These are phyloP conservation scores for Mobula birostris DNA, from an alignment of 2,113 vertebrate genomes.

Conservation along the genomic window DNA sequence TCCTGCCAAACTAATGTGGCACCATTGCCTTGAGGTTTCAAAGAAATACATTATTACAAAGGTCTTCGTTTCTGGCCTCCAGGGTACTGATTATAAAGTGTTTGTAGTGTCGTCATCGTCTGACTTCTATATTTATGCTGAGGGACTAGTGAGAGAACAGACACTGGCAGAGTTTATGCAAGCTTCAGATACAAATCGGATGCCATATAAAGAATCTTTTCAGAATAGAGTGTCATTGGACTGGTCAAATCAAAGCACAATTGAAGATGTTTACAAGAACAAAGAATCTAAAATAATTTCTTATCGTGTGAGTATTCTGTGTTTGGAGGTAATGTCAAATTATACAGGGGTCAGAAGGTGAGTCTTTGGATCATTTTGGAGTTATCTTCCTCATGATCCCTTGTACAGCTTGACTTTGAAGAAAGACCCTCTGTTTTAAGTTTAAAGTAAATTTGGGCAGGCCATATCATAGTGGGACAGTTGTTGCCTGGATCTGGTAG, in stretches of 20 bases:
- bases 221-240: not conserved
- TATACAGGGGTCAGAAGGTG: not conserved
- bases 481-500: not conserved
- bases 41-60: not conserved
- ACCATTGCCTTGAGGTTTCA: conserved; percentile 9
- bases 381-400: not conserved
- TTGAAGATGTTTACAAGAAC: not conserved
- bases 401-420: not conserved
- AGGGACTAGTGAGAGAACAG: conserved; percentile 1
- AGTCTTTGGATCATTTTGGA: not conserved
- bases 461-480: not conserved
- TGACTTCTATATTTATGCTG: conserved; percentile 2
- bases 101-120: conserved; percentile 32
- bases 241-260: not conserved
- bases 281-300: conserved; percentile 26
- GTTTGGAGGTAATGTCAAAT: not conserved
- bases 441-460: not conserved
- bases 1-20: conserved; percentile 19
- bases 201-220: not conserved
- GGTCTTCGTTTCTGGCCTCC: not conserved
- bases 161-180: conserved; percentile 20
- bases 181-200: not conserved
- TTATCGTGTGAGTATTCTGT: not conserved
- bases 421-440: not conserved
- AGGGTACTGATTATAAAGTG: conserved; percentile 16